Conservation (phyloP, 2,113 vertebrate genomes). For the Catharus bicknelli region DNA sequence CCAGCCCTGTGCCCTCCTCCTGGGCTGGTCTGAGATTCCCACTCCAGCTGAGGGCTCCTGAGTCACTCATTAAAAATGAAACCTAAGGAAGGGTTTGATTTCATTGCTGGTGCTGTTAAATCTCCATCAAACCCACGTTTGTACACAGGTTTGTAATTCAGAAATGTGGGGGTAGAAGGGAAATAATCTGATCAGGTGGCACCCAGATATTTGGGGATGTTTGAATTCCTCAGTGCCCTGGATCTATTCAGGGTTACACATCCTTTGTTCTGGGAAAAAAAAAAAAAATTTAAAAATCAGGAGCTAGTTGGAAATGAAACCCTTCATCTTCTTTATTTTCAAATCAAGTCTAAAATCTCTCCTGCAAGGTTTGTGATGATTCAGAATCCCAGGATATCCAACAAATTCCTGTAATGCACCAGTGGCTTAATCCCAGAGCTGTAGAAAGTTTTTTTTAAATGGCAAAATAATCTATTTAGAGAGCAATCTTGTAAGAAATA, state of each 20-base stretch:
- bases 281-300: too few species aligned
- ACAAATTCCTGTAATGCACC: background rate
- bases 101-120: conserved; percentile 43
- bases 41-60: conserved; percentile 70
- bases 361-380: background rate
- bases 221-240: background rate
- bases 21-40: conserved; percentile 55
- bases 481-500: background rate
- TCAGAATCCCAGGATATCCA: background rate
- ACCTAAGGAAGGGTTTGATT: conserved; percentile 42
- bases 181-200: background rate
- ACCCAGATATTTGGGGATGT: background rate
- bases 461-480: background rate
- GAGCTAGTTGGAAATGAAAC: background rate
- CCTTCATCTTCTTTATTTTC: background rate
- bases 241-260: background rate
- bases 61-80: conserved; percentile 57
- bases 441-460: background rate
- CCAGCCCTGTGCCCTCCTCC: conserved; percentile 24
- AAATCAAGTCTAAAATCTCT: background rate
- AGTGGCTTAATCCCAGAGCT: background rate
- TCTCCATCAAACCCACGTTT: conserved; percentile 55
- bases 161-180: conserved; percentile 5
- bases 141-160: conserved; percentile 32
- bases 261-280: background rate